Conservation (phyloP, 2,113 vertebrate species). For the Ictalurus punctatus region DNA sequence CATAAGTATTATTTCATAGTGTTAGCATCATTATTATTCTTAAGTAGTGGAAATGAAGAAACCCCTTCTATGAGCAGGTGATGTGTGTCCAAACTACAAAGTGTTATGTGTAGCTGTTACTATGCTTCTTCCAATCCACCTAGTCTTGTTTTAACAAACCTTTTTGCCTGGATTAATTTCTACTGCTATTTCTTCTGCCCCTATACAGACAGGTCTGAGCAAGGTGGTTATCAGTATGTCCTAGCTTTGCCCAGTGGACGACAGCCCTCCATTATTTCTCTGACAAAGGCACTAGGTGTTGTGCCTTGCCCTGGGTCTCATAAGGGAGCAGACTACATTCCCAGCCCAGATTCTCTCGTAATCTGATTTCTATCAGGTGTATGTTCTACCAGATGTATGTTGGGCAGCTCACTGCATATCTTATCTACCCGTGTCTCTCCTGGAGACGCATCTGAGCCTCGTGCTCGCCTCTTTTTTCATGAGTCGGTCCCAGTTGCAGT, state of each 20-base stretch:
- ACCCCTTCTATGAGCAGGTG: background rate
- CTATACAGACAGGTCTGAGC: slow-evolving; percentile 41
- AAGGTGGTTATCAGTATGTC: slow-evolving; percentile 66
- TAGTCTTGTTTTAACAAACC: background rate
- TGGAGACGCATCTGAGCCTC: background rate
- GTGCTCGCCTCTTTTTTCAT: background rate
- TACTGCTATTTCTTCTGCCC: background rate
- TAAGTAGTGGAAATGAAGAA: too few relatives aligned
- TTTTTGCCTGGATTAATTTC: background rate
- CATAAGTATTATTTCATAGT: background rate
- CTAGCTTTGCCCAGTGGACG: slow-evolving; percentile 4
- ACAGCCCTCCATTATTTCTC: background rate
- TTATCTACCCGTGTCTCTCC: background rate
- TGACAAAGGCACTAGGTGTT: slow-evolving; percentile 17
- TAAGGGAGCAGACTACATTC: slow-evolving; percentile 53
- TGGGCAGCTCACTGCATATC: slow-evolving; percentile 22
- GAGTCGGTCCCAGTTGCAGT: slow-evolving; percentile 1
- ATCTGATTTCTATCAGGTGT: too few relatives aligned
- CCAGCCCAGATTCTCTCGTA: slow-evolving; percentile 9
- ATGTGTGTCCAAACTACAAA: too few relatives aligned
- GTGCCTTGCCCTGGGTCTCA: background rate
- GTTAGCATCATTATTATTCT: background rate
- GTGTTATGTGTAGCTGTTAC: background rate
- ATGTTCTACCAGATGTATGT: slow-evolving; percentile 14
- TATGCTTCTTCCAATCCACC: background rate